phyloP scores from a whole-genome alignment of 2,888 invertebrate species.

The Hymenopus coronatus region DNA sequence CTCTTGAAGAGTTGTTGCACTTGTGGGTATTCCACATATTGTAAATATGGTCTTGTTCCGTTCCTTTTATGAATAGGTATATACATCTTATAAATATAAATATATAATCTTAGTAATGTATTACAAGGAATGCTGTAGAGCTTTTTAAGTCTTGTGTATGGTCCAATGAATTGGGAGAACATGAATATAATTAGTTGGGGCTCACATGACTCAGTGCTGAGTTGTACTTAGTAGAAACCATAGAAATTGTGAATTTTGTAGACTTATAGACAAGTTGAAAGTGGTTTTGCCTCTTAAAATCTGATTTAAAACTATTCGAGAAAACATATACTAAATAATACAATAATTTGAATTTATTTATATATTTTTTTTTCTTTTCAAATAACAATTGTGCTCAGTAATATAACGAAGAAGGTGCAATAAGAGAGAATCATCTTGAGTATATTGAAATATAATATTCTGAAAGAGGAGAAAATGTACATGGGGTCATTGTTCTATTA shows the following conservation, averaged over 20 bases:
- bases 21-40: conserved; percentile 33
- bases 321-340: background rate
- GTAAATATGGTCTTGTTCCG: conserved; percentile 36
- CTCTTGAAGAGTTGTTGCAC: conserved; percentile 15
- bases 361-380: background rate
- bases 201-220: conserved; percentile 15
- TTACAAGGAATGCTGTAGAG: conserved; percentile 20
- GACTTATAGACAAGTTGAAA: conserved; percentile 1
- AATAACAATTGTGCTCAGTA: conserved; percentile 14
- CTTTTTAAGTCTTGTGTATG: conserved; percentile 15
- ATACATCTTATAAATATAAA: conserved; percentile 32
- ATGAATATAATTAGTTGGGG: background rate
- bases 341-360: background rate
- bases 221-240: conserved; percentile 25
- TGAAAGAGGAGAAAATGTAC: background rate
- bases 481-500: background rate
- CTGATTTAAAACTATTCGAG: background rate
- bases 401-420: conserved; percentile 25
- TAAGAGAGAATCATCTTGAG: conserved; percentile 16
- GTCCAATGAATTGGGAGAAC: background rate
- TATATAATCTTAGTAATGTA: conserved; percentile 26
- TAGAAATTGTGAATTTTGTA: conserved; percentile 12
- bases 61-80: conserved; percentile 38
- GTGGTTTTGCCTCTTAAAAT: conserved; percentile 1
- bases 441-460: background rate